phyloP scores from a whole-genome alignment of 2,113 vertebrate species.

The Phodopus roborovskii region DNA sequence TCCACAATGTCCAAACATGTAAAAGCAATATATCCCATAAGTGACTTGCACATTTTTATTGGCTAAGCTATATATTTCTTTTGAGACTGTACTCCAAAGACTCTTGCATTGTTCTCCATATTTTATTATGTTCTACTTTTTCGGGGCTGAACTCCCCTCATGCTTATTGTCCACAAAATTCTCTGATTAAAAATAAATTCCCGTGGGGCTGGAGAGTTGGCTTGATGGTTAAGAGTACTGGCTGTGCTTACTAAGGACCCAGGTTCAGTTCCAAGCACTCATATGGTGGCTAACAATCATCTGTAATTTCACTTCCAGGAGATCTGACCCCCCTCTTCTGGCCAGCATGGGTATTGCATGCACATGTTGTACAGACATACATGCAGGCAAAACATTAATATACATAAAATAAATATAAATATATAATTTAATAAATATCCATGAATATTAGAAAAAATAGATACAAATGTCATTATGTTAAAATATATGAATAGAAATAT shows the following conservation, averaged over 20 bases:
- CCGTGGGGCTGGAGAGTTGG: neutral
- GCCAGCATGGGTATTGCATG: neutral
- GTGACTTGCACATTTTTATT: constrained; percentile 5
- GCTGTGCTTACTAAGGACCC: neutral
- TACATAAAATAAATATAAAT: neutral
- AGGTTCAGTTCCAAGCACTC: neutral
- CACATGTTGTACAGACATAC: neutral
- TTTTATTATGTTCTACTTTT: neutral
- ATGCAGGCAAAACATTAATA: neutral
- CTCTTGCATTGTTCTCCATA: constrained; percentile 11
- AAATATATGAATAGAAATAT: neutral
- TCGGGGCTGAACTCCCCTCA: neutral
- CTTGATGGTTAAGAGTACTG: neutral
- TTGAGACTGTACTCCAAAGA: neutral
- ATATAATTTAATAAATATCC: neutral
- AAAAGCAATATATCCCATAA: neutral
- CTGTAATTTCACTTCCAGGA: neutral
- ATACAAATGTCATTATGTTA: neutral
- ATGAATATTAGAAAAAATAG: neutral
- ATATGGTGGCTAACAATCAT: neutral
- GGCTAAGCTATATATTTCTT: neutral
- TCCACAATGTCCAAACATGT: neutral
- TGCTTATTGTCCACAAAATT: neutral
- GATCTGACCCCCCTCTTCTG: neutral
- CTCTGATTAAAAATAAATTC: constrained; percentile 44